Evolutionary conservation across 2,113 vertebrate genomes (phyloP).

Genomic region (Sclerurus mexicanus): DNA sequence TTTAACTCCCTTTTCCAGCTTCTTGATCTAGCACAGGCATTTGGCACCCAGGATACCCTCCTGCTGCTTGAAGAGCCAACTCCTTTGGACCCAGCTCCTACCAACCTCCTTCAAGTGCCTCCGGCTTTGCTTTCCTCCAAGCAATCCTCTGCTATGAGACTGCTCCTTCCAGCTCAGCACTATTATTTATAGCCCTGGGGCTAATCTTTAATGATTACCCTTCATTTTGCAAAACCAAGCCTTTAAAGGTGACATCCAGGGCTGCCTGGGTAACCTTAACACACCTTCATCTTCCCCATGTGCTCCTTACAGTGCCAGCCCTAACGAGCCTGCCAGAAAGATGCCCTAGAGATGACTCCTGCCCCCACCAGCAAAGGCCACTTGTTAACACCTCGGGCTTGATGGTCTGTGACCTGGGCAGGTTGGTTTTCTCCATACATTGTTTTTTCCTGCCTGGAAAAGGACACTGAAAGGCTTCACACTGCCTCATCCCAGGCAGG

Average conservation of each 20-base stretch:
- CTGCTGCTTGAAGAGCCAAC: background rate
- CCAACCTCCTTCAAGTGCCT: background rate
- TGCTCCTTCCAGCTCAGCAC: conserved; percentile 51
- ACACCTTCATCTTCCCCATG: background rate
- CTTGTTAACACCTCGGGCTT: background rate
- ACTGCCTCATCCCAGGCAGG: background rate
- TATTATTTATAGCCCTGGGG: conserved; percentile 56
- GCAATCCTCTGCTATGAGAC: background rate
- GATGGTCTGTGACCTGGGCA: background rate
- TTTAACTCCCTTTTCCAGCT: background rate
- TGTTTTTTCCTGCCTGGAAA: background rate
- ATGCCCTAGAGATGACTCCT: background rate
- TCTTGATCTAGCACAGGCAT: background rate
- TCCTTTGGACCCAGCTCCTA: background rate
- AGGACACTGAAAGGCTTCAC: background rate
- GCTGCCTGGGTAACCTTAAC: background rate
- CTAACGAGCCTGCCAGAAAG: background rate
- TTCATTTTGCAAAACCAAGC: background rate
- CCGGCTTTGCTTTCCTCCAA: background rate
- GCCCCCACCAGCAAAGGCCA: background rate
- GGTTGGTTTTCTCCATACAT: background rate
- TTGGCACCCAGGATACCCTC: background rate
- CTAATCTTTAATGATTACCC: conserved; percentile 40
- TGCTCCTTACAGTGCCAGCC: background rate
- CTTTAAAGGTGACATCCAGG: background rate